phyloP scores from a whole-genome alignment of 1,140 invertebrate species.

The Trichomalopsis sarcophagae region DNA sequence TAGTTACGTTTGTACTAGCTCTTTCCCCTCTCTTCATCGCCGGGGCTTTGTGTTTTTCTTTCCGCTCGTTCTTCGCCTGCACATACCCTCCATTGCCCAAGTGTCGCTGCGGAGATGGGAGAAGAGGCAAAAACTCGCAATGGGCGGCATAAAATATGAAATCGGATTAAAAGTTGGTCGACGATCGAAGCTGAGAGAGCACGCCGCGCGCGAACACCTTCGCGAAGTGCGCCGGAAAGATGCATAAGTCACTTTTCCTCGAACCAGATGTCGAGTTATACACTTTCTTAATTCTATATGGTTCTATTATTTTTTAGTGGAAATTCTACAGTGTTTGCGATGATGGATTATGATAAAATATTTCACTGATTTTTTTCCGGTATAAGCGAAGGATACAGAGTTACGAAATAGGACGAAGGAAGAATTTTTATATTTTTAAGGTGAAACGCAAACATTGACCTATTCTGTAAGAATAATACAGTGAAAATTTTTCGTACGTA shows the following conservation, averaged over 20 bases:
- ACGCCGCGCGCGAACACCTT: not conserved
- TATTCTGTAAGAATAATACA: too few relatives aligned
- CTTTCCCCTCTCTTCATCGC: not conserved
- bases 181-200: conserved; percentile 51
- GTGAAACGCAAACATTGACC: too few relatives aligned
- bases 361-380: too few relatives aligned
- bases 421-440: too few relatives aligned
- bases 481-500: too few relatives aligned
- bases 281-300: not conserved
- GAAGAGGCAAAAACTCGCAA: conserved; percentile 18
- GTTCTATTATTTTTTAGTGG: too few relatives aligned
- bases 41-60: conserved; percentile 26
- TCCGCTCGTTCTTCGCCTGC: not conserved
- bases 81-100: not conserved
- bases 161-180: conserved; percentile 62
- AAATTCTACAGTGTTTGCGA: too few relatives aligned
- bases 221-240: not conserved
- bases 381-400: too few relatives aligned
- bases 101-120: not conserved
- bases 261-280: not conserved
- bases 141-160: conserved; percentile 59
- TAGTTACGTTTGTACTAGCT: conserved; percentile 30
- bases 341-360: too few relatives aligned
- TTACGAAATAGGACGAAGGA: too few relatives aligned
- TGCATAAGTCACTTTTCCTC: conserved; percentile 49